Base-by-base conservation (phyloP, 1,140 invertebrate species). In the Bombus waltoni region DNA sequence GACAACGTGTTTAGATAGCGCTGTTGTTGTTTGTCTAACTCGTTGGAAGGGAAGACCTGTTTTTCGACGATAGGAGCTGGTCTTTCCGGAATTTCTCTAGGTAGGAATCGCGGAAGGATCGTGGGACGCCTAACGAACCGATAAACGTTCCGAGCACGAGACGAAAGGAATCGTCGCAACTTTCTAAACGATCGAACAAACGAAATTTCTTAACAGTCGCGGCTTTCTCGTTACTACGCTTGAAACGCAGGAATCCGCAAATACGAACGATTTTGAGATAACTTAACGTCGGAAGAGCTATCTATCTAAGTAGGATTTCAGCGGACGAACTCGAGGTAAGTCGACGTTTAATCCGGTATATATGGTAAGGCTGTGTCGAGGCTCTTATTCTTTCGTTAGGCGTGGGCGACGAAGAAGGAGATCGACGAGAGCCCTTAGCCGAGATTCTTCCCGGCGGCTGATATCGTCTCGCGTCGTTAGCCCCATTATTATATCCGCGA, bases 401-500 rank as follows among this genome's bases (percentile, higher is more conserved):
- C 65, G 35, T 22, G 25, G 25, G 3, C 65, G 28, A n/a, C n/a
- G 32, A 62, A 44, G 76, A 35, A 66, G 35, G 57, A 32, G 57
- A 62, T 42, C 28, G 28, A 3, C 8, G 68, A 53, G 18, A 86
- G 62, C 35, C 84, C 44, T 81, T 71, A 28, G 70, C 47, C n/a
- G 62, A 44, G 78, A 85, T 81, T 81, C 57, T 81, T 68, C 70
- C 35, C 83, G n/a, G 10, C 9, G 13, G 35, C 11, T 44, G 68
- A 57, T 74, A 86, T 35, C 79, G 13, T 4, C 18, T 22, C 44
- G 42, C 44, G 38, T 82, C 81, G 86, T 87, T 89, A 71, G 62
- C 59, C 32, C 40, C 53, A 35, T 86, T 86, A 86, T 86, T 86
- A 65, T 86, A 65, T 81, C 35, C 70, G 79, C 79, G 68, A 81